Evolutionary conservation across 2,888 invertebrate species (phyloP).

Genomic region (Nemotelus nigrinus): DNA sequence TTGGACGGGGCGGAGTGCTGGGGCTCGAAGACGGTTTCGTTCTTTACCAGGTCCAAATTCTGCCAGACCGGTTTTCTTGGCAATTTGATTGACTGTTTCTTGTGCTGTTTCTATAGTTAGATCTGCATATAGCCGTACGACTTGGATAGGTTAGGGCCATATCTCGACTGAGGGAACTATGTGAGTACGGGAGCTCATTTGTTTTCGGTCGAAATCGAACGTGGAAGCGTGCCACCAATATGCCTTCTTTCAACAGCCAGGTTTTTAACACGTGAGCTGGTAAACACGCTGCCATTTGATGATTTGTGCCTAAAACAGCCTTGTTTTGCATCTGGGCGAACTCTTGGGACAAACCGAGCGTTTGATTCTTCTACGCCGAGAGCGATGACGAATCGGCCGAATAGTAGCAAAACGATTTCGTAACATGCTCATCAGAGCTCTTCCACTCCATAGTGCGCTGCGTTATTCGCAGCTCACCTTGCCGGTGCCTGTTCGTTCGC

Average conservation of each 20-base stretch:
- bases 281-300: no score
- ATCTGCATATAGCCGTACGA: slow-evolving; percentile 18
- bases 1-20: background rate
- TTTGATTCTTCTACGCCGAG: background rate
- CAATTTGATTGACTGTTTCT: slow-evolving; percentile 14
- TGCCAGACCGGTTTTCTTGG: slow-evolving; percentile 36
- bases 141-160: slow-evolving; percentile 40
- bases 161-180: slow-evolving; percentile 24
- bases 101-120: slow-evolving; percentile 19
- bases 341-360: no score
- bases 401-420: slow-evolving; percentile 5
- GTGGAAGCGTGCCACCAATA: background rate
- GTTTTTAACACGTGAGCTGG: no score
- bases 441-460: background rate
- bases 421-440: slow-evolving; percentile 4
- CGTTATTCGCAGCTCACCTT: background rate
- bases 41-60: slow-evolving; percentile 31
- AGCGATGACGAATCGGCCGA: background rate
- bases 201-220: slow-evolving; percentile 12
- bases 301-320: no score
- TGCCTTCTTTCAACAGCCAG: no score
- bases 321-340: no score
- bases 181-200: slow-evolving; percentile 12
- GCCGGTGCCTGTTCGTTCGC: background rate
- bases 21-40: background rate